Evolutionary conservation across 2,888 invertebrate species (phyloP).

Genomic region (Caenorhabditis uteleia): DNA sequence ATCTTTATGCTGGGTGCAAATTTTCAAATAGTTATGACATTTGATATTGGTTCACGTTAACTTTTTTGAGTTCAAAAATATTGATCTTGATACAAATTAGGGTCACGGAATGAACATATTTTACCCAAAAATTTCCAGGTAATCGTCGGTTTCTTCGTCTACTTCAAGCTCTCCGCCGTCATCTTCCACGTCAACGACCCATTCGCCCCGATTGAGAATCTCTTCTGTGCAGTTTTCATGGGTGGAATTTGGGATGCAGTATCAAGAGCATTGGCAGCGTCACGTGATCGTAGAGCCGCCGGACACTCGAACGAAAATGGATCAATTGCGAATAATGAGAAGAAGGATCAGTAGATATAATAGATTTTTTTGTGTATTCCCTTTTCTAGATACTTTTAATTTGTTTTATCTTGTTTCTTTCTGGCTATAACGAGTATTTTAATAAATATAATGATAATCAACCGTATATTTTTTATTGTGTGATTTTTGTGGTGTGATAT

Average conservation of each 20-base stretch:
- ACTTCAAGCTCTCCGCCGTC: slow-evolving; percentile 84
- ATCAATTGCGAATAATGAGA: slow-evolving; percentile 53
- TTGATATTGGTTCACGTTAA: too few species aligned
- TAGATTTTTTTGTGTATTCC: not conserved
- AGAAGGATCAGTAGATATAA: slow-evolving; percentile 57
- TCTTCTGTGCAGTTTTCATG: slow-evolving; percentile 92
- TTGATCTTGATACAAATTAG: too few species aligned
- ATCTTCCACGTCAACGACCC: slow-evolving; percentile 97
- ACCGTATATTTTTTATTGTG: not conserved
- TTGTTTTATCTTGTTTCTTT: not conserved
- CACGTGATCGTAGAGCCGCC: slow-evolving; percentile 51
- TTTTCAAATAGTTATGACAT: too few species aligned
- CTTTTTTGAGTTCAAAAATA: too few species aligned
- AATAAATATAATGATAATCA: not conserved
- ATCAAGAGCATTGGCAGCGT: slow-evolving; percentile 58
- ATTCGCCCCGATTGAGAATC: slow-evolving; percentile 96
- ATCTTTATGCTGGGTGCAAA: too few species aligned
- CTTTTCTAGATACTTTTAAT: too few species aligned
- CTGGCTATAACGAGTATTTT: not conserved
- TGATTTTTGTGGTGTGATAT: not conserved
- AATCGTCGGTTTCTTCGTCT: slow-evolving; percentile 69
- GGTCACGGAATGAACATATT: too few species aligned
- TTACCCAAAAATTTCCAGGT: slow-evolving; percentile 54
- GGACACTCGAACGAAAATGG: slow-evolving; percentile 57
- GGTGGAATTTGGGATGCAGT: slow-evolving; percentile 98